phyloP scores from a whole-genome alignment of 2,797 vertebrate species.

The Pelochelys cantorii region DNA sequence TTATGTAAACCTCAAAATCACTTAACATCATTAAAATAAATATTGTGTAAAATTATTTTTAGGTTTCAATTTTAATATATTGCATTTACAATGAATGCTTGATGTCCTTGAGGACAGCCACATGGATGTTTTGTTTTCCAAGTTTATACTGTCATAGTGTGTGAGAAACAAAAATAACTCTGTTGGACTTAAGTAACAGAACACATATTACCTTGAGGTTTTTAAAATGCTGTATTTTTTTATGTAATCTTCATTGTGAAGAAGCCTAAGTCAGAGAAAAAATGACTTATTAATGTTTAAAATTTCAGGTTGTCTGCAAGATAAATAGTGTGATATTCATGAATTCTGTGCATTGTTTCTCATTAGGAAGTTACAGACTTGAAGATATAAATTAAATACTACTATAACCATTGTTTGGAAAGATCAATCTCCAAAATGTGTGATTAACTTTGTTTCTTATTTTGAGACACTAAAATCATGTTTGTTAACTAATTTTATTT shows the following conservation, averaged over 20 bases:
- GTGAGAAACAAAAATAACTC: neutral
- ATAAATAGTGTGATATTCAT: neutral
- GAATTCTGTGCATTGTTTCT: neutral
- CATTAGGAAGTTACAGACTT: neutral
- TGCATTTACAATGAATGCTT: neutral
- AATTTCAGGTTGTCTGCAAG: neutral
- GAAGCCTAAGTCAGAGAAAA: neutral
- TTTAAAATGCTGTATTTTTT: neutral
- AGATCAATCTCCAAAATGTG: neutral
- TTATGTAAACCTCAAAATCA: neutral
- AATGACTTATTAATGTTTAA: neutral
- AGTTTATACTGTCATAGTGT: neutral
- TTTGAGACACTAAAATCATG: neutral
- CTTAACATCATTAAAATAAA: neutral
- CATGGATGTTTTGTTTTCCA: neutral
- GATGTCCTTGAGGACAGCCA: neutral
- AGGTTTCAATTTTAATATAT: neutral
- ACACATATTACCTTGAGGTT: neutral
- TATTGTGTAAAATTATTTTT: neutral
- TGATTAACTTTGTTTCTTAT: neutral
- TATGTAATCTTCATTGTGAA: neutral
- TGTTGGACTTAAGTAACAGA: neutral
- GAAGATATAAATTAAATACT: neutral
- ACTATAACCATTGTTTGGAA: neutral
- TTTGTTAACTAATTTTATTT: conserved; percentile 26